phyloP scores from a whole-genome alignment of 2,888 invertebrate species.

The Theretra japonica region DNA sequence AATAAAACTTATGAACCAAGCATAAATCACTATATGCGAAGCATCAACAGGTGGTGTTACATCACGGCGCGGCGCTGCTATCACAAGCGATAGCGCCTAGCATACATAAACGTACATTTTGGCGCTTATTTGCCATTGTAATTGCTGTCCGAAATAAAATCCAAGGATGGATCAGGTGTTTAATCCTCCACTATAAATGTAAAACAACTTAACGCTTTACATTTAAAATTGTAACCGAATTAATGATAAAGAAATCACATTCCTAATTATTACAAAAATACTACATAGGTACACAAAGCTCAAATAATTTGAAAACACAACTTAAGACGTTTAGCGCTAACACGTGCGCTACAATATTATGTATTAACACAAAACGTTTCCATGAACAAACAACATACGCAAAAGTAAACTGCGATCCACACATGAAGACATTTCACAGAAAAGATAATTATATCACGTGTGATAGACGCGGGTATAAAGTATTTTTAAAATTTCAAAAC shows the following conservation, averaged over 20 bases:
- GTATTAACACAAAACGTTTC: slow-evolving; percentile 23
- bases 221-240: no score
- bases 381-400: slow-evolving; percentile 7
- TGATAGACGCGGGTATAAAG: background rate
- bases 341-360: background rate
- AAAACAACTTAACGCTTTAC: no score
- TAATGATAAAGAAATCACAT: no score
- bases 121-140: no score
- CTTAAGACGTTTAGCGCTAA: no score
- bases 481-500: background rate
- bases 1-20: background rate
- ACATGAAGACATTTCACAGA: slow-evolving; percentile 15
- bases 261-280: no score
- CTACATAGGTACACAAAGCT: no score
- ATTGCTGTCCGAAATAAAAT: no score
- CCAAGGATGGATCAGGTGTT: no score
- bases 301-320: no score
- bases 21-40: background rate
- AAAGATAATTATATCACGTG: background rate
- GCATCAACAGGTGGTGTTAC: slow-evolving; percentile 4
- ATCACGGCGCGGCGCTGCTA: background rate
- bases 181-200: no score
- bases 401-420: slow-evolving; percentile 8
- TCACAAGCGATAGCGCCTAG: background rate
- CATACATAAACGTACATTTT: background rate